These are phyloP conservation scores for Ochropleura leucogaster DNA, from an alignment of 2,888 invertebrate genomes.

Conservation along the genomic window DNA sequence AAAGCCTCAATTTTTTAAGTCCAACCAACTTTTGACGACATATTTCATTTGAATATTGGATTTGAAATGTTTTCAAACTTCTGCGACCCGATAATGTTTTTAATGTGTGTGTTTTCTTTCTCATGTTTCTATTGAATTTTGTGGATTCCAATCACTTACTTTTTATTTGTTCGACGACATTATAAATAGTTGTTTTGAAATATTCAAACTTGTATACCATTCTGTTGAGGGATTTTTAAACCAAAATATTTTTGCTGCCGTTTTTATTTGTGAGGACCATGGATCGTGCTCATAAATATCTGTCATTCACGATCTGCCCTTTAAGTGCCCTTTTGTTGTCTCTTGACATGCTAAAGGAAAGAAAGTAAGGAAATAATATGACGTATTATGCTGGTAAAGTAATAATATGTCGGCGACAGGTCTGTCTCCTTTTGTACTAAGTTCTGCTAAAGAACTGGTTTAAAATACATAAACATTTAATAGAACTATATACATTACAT, in stretches of 20 bases:
- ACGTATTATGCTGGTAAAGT: constrained; percentile 2
- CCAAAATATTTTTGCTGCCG: background rate
- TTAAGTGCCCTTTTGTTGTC: constrained; percentile 39
- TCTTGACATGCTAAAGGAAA: background rate
- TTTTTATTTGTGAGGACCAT: constrained; percentile 11
- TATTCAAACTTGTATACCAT: background rate
- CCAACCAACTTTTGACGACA: constrained; percentile 29
- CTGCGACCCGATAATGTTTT: constrained; percentile 43
- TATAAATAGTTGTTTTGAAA: constrained; percentile 11
- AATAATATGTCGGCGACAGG: background rate
- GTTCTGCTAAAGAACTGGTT: background rate
- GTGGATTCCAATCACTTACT: constrained; percentile 17
- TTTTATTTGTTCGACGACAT: constrained; percentile 32
- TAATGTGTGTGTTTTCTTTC: constrained; percentile 37
- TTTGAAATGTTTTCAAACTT: constrained; percentile 53
- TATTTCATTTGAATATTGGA: constrained; percentile 57
- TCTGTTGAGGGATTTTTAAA: constrained; percentile 11
- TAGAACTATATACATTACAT: background rate
- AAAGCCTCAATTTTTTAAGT: constrained; percentile 49
- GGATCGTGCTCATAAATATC: constrained; percentile 15
- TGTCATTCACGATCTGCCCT: constrained; percentile 12
- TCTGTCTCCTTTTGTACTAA: too few relatives aligned
- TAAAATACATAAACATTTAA: background rate
- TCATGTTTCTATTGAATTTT: constrained; percentile 39
- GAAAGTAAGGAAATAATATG: constrained; percentile 5